Base-by-base conservation (phyloP, 2,113 vertebrate genomes). In the Ictidomys tridecemlineatus region DNA sequence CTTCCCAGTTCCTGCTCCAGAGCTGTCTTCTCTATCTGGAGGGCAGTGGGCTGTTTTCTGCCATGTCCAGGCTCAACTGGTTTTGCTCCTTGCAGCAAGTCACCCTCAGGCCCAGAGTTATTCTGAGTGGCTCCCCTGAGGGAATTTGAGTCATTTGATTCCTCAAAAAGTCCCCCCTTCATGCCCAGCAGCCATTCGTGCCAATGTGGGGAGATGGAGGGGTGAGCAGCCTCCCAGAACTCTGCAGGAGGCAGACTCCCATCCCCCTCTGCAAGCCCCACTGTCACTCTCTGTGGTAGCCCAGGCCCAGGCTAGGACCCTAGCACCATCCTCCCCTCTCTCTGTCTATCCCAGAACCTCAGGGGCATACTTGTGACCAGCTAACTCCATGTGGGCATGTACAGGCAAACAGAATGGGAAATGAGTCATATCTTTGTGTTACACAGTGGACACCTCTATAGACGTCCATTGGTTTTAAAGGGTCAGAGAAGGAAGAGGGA, bases 141-240 rank as follows among this genome's bases (percentile, higher is more conserved):
- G 91, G 69, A 45, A 18, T 30, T 34, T 24, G 63, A 89, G 94
- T 77, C 65, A 67, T 42, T 84, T 13, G 20, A 4, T 58, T 69
- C 61, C 53, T 34, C 22, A 48, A 79, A 34, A 22, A 79, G 69
- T 1, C 8, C 8, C 5, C 13, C 51, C 28, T 63, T 82, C 39
- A 6, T n/a, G 80, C 16, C 63, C 83, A 96, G 63, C 80, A 93
- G 48, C 96, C 51, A 39, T 79, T 30, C 22, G 26, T 97, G 93
- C 94, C 93, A 97, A 65, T 69, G 69, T 56, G 18, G 32, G 34
- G 61, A 73, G 18, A 39, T 1, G 14, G 16, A 32, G 39, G 73
- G 69, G 2, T 85, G 56, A 83, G 51, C 85, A 20, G 58, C 45
- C 30, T 53, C 28, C 73, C 16, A 65, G 97, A 78, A 51, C 61